Percentiles rank a stretch among this genome's conserved stretches.
These are phyloP conservation scores for Chaetodon trifasciatus DNA, from an alignment of 2,797 vertebrate species.

Conservation along the genomic window DNA sequence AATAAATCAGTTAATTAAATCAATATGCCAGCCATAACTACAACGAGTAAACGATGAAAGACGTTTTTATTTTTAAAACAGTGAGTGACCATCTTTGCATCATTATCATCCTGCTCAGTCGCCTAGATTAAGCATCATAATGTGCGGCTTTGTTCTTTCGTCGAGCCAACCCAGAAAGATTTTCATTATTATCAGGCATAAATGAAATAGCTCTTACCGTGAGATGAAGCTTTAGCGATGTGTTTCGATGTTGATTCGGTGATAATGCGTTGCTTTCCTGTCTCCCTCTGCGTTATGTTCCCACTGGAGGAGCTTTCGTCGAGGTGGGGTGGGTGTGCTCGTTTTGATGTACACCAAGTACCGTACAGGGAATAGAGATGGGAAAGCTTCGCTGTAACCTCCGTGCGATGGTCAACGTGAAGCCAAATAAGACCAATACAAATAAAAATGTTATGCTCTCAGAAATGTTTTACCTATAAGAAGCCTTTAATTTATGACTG, in stretches of 20 bases:
- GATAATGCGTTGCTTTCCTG: conserved; percentile 11
- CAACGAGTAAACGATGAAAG: background rate
- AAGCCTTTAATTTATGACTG: background rate
- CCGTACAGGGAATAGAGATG: accelerated
- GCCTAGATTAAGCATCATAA: background rate
- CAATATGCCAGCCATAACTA: background rate
- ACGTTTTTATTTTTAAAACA: background rate
- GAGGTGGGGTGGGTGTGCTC: conserved; percentile 43
- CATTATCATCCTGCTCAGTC: background rate
- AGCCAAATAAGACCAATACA: background rate
- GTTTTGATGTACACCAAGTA: conserved; percentile 22
- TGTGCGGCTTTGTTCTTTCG: background rate
- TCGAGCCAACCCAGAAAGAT: background rate
- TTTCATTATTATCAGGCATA: background rate
- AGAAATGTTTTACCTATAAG: background rate
- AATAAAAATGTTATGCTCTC: background rate
- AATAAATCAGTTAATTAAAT: background rate
- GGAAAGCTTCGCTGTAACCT: background rate
- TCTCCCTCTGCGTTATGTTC: too few species aligned
- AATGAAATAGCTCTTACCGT: conserved; percentile 43
- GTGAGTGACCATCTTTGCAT: background rate
- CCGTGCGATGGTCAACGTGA: background rate
- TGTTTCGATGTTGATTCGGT: background rate
- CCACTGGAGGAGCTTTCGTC: conserved; percentile 10
- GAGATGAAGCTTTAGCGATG: background rate